phyloP scores from a whole-genome alignment of 2,888 invertebrate genomes.

The Acrobasis consociella region DNA sequence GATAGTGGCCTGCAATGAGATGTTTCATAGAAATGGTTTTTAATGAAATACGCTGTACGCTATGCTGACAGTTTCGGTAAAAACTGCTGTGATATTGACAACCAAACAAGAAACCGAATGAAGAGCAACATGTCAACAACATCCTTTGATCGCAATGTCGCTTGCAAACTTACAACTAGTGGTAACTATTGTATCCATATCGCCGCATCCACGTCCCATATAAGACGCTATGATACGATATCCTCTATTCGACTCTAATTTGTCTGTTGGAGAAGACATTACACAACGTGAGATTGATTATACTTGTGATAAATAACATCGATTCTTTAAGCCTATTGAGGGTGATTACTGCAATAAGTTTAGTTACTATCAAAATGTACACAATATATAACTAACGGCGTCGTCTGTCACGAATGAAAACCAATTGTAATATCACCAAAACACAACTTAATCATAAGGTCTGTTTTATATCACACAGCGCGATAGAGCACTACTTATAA shows the following conservation, averaged over 20 bases:
- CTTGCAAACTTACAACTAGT: slow-evolving; percentile 70
- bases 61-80: slow-evolving; percentile 65
- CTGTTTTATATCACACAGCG: slow-evolving; percentile 27
- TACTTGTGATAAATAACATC: slow-evolving; percentile 23
- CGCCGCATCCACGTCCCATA: slow-evolving; percentile 49
- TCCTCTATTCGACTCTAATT: slow-evolving; percentile 31
- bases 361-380: slow-evolving; percentile 29
- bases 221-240: slow-evolving; percentile 46
- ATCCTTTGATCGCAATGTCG: slow-evolving; percentile 60
- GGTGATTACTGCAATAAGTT: slow-evolving; percentile 17
- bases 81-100: slow-evolving; percentile 81
- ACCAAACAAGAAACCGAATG: slow-evolving; percentile 51
- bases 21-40: neutral
- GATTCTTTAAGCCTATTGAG: slow-evolving; percentile 27
- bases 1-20: neutral
- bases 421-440: slow-evolving; percentile 31
- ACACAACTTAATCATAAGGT: slow-evolving; percentile 31
- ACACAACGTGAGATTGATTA: slow-evolving; percentile 26
- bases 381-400: slow-evolving; percentile 16
- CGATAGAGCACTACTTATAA: slow-evolving; percentile 27
- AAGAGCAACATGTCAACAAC: slow-evolving; percentile 56
- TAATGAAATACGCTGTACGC: slow-evolving; percentile 29
- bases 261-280: slow-evolving; percentile 27
- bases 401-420: slow-evolving; percentile 14
- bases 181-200: slow-evolving; percentile 66